phyloP scores from a whole-genome alignment of 2,888 invertebrate genomes.

The Priocnemis perturbator region DNA sequence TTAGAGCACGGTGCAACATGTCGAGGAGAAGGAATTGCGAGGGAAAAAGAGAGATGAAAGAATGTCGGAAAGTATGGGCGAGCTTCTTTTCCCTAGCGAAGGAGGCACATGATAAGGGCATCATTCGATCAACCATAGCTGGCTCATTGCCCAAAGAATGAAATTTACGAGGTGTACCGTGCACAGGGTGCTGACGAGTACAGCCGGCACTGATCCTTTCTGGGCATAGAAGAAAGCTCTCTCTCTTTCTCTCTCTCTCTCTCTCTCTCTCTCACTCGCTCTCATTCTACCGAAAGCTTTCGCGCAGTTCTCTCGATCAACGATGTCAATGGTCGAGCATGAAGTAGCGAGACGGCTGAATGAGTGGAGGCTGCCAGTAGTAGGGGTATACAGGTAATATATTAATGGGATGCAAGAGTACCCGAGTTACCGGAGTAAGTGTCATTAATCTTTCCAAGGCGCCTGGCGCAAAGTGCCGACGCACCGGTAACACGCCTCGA shows the following conservation, averaged over 20 bases:
- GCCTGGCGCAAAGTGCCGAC: slow-evolving; percentile 45
- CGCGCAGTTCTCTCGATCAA: slow-evolving; percentile 28
- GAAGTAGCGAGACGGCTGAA: slow-evolving; percentile 27
- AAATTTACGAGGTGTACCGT: slow-evolving; percentile 40
- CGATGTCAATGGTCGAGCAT: slow-evolving; percentile 45
- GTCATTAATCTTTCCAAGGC: slow-evolving; percentile 62
- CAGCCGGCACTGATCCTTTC: slow-evolving; percentile 16
- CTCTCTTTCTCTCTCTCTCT: slow-evolving; percentile 1
- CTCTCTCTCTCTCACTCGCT: slow-evolving; percentile 1
- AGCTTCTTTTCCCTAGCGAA: no score
- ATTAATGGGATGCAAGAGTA: slow-evolving; percentile 62
- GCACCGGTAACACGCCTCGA: slow-evolving; percentile 10
- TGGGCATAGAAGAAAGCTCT: slow-evolving; percentile 11
- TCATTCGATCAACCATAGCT: slow-evolving; percentile 32
- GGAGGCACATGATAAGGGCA: no score
- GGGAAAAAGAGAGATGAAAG: neutral
- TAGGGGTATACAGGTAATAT: slow-evolving; percentile 52
- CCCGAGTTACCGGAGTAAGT: slow-evolving; percentile 54
- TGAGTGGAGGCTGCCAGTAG: slow-evolving; percentile 21
- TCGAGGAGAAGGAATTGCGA: no score
- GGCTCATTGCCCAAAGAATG: slow-evolving; percentile 40
- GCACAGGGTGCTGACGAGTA: slow-evolving; percentile 15
- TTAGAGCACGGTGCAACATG: no score
- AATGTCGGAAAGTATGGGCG: neutral
- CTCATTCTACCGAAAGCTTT: neutral